Percentiles rank a stretch among this genome's conserved stretches.
phyloP scores from a whole-genome alignment of 2,113 vertebrate genomes.

The Sinocyclocheilus anophthalmus region DNA sequence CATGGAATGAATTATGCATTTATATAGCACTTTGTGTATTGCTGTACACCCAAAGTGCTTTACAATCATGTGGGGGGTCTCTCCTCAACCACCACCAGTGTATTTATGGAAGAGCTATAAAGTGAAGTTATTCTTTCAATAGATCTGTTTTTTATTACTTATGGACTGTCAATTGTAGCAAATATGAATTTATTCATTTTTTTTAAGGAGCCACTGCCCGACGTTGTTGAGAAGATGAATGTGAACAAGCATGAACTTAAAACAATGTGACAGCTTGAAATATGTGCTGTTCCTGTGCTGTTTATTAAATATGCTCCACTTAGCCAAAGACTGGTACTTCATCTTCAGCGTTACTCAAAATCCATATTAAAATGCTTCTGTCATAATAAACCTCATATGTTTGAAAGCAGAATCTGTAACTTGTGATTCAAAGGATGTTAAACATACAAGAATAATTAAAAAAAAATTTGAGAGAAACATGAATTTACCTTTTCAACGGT shows the following conservation, averaged over 20 bases:
- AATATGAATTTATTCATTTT: background rate
- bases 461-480: background rate
- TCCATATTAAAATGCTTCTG: background rate
- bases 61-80: too few relatives aligned
- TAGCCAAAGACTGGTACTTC: background rate
- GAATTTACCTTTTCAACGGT: background rate
- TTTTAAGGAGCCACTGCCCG: background rate
- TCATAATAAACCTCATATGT: background rate
- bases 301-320: conserved; percentile 17
- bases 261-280: conserved; percentile 26
- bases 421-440: background rate
- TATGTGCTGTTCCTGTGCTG: background rate
- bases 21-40: too few relatives aligned
- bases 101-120: background rate
- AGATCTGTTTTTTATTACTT: conserved; percentile 5
- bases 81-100: too few relatives aligned
- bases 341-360: background rate
- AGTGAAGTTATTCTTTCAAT: background rate
- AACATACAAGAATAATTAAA: background rate
- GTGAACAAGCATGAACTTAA: background rate
- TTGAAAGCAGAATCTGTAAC: background rate
- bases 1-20: background rate
- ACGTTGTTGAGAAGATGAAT: background rate
- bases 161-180: background rate
- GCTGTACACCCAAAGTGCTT: too few relatives aligned